Conservation (phyloP, 1,140 invertebrate species). For the Neodiprion virginianus region DNA sequence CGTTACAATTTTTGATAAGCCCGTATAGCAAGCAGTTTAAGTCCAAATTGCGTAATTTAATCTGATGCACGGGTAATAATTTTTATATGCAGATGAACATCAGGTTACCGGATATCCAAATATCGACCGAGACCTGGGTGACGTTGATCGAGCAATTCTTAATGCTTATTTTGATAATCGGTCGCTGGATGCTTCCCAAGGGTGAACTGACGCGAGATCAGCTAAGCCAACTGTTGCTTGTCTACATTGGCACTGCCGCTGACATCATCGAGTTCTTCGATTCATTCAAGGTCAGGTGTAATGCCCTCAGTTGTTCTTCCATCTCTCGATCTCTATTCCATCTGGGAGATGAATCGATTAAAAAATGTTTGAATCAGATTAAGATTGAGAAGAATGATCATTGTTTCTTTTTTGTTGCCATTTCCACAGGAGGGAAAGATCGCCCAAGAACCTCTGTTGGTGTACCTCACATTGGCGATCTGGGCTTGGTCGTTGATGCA, state of each 20-base stretch:
- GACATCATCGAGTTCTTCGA: conserved; percentile 98
- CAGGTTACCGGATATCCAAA: conserved; percentile 68
- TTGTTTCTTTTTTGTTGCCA: background rate
- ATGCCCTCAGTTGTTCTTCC: background rate
- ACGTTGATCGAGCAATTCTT: conserved; percentile 88
- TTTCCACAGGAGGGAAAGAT: conserved; percentile 72
- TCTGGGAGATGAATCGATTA: too few species aligned
- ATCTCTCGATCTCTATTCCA: background rate
- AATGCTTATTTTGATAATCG: conserved; percentile 87
- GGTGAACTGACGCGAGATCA: conserved; percentile 90
- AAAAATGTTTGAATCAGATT: too few species aligned
- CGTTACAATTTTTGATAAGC: too few species aligned
- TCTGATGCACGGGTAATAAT: background rate
- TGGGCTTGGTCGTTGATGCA: conserved; percentile 92
- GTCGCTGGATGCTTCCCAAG: conserved; percentile 88
- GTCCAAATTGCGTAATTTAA: too few species aligned
- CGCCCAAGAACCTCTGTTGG: conserved; percentile 74
- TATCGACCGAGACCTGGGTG: conserved; percentile 81
- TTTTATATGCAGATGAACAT: conserved; percentile 58
- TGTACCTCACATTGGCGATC: conserved; percentile 79
- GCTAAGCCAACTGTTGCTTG: conserved; percentile 88
- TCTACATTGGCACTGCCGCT: conserved; percentile 86
- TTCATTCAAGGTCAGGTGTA: conserved; percentile 74
- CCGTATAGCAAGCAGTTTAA: too few species aligned
- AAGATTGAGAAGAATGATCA: too few species aligned